Base-by-base conservation (phyloP, 2,797 vertebrate genomes). In the Amblyopsis hoosieri region DNA sequence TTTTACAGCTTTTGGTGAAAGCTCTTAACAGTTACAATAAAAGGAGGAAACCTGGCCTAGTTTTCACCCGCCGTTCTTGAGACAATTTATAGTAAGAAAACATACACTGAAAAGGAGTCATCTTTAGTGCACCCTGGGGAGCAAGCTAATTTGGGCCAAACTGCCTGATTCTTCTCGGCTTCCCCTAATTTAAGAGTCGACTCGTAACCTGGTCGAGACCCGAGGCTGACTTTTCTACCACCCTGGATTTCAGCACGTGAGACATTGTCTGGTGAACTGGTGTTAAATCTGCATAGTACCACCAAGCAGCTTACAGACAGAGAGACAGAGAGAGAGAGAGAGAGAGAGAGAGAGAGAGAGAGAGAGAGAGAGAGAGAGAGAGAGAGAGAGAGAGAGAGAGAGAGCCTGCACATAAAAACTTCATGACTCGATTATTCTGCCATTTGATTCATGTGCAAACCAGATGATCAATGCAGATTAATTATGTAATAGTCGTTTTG, bases 381-480 rank as follows among this genome's bases (percentile, higher is more conserved):
- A 45, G 57, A 45, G 57, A 11, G 12, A 47, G 19, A 13, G 58
- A 23, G 58, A n/a, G 15, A 12, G 42, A 14, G 15, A 14, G 19
- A 23, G 42, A 60, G 14, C 15, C 2, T 4, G 62, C 63, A 60
- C 71, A 77, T 73, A 67, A 55, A 72, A 80, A 80, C 80, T 72
- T 83, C 83, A 83, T 72, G 74, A 85, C 82, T 86, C 82, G 79
- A 88, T 89, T 93, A 93, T 93, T 93, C 93, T 82, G 83, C 72
- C 91, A 91, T 94, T 93, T 93, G 91, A 93, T 94, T 93, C 91
- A 93, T 94, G 93, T 79, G 84, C 92, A 94, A 94, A 95, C 93
- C 91, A 92, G 93, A 91, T 92, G 94, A 95, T 95, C 93, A 90
- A 95, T 95, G 92, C 87, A 91, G 91, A 92, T 95, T 96, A 94